Base-by-base conservation (phyloP, 2,113 vertebrate species). In the Gyps fulvus region DNA sequence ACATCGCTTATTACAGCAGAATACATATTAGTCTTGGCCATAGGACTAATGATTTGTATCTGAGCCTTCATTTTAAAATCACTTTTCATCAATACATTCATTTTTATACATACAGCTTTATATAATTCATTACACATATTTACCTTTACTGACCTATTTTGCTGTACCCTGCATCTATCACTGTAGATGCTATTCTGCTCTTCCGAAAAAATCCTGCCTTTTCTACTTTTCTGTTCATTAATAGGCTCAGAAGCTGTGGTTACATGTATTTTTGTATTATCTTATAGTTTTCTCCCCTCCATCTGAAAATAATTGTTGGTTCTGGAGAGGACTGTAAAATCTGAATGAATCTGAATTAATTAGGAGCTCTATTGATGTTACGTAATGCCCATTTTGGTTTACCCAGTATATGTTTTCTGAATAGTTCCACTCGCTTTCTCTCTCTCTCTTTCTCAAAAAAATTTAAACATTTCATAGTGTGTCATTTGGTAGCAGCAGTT, bases 61-160 rank as follows among this genome's bases (percentile, higher is more conserved):
- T 95, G 76, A 94, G 89, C 76, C 91, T 96, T 92, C 80, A 89
- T 96, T 96, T 96, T 89, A 88, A 97, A 97, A 95, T 95, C 61
- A 95, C 94, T 97, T 97, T 96, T 96, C 92, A 96, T 81, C 96
- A 81, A 89, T 96, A 93, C 31, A 45, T 71, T 95, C 71, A 91
- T 96, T 96, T 97, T 95, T 95, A 91, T 69, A 80, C 54, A n/a
- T 92, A 90, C 87, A 93, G 86, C 76, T 97, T 95, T 96, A 94
- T 97, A 88, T 92, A 85, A 96, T 96, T 96, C 92, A 96, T 98
- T 96, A 90, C 77, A 86, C 69, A 78, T 42, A 82, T 95, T 91
- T 97, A 73, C 71, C 94, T 94, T 97, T 93, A 93, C 89, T 98
- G 97, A 97, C 97, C 94, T 97, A 97, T 97, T 97, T 98, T 88